phyloP scores from a whole-genome alignment of 2,797 vertebrate genomes.

The Intellagama lesueurii region DNA sequence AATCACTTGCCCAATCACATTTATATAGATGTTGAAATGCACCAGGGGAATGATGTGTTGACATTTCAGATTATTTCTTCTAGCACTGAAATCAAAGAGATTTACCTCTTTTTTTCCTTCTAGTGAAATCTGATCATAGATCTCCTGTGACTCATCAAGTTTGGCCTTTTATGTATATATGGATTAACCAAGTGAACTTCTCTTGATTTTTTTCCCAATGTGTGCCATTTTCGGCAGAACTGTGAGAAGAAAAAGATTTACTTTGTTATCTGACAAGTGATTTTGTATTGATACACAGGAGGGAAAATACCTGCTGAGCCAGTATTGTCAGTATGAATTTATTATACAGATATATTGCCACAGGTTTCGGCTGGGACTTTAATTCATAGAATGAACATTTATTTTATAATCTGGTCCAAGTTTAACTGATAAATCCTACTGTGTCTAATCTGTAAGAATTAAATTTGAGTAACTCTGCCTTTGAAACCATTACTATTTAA shows the following conservation, averaged over 20 bases:
- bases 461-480: neutral
- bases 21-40: neutral
- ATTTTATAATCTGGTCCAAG: neutral
- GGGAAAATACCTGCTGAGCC: neutral
- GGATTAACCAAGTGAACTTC: neutral
- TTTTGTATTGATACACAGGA: slow-evolving; percentile 6
- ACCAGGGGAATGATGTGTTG: neutral
- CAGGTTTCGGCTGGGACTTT: neutral
- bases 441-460: neutral
- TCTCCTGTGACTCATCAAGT: neutral
- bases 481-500: neutral
- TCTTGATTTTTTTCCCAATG: neutral
- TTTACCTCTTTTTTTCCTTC: neutral
- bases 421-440: neutral
- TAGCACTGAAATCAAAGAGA: neutral
- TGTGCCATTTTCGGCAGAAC: neutral
- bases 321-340: neutral
- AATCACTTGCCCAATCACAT: neutral
- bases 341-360: neutral
- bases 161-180: neutral
- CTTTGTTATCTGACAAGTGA: neutral
- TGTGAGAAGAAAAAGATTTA: neutral
- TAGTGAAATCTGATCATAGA: neutral
- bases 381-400: neutral
- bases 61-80: neutral